phyloP scores from a whole-genome alignment of 2,113 vertebrate species.

The Melanerpes aurifrons region DNA sequence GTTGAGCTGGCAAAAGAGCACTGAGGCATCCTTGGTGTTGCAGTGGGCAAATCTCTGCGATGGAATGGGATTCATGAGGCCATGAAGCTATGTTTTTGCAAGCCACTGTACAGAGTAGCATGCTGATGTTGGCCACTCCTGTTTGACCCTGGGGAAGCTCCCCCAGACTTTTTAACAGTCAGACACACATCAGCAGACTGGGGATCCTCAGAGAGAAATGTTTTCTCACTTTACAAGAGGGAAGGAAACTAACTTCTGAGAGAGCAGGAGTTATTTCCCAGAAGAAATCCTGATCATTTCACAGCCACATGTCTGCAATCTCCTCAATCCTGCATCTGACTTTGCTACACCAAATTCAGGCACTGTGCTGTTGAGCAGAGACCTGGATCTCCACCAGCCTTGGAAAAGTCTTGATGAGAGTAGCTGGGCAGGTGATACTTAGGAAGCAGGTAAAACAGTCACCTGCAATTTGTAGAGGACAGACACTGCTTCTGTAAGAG shows the following conservation, averaged over 20 bases:
- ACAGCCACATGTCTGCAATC: neutral
- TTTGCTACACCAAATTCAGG: neutral
- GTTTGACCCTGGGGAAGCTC: neutral
- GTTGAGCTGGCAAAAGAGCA: neutral
- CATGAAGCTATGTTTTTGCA: neutral
- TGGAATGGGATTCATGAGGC: neutral
- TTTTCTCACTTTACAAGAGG: neutral
- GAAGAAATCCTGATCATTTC: neutral
- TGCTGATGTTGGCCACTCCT: neutral
- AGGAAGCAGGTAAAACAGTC: neutral
- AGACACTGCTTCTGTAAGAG: neutral
- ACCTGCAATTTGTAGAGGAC: neutral
- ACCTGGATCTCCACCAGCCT: neutral
- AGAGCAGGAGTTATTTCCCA: neutral
- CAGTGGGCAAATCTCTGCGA: neutral
- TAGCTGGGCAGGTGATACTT: neutral
- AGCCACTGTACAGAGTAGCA: rapidly evolving
- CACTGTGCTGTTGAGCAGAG: neutral
- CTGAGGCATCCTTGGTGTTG: neutral
- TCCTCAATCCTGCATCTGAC: neutral
- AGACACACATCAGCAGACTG: neutral
- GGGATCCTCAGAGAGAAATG: neutral
- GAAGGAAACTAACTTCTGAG: neutral
- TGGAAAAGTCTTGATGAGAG: neutral
- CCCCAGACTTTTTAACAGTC: neutral